Evolutionary conservation across 2,888 invertebrate genomes (phyloP), one percentile per base, ranked within the genome.

Genomic region (Abrostola tripartita): DNA sequence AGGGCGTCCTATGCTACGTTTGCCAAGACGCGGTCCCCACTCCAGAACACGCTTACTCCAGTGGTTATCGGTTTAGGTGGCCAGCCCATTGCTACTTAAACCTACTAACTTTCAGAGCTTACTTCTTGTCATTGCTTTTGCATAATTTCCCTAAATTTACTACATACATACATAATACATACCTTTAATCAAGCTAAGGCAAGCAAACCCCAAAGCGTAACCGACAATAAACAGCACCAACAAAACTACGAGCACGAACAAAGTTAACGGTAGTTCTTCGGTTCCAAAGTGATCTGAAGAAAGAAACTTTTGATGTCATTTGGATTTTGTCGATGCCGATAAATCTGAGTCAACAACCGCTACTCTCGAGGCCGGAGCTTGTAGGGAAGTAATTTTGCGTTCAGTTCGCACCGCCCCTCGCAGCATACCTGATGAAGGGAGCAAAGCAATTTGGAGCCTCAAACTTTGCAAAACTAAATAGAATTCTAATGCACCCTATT

Each of bases 371-470:
- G 76, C 76, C 76, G 52, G 64, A 68, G 56, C 58, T 67, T 64
- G 74, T 69, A 70, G 77, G 80, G 71, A 81, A 82, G 82, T 78
- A 81, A 82, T 85, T 85, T 78, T 59, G 76, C 55, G 76, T 76
- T 76, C 78, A 59, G 72, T 63, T 61, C 74, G 63, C 79, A 72
- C 71, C 57, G 60, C 66, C 68, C 68, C 68, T 76, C 61, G 47
- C 74, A 78, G 87, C 83, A 87, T 88, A 87, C 84, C 79, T 81
- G 84, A 88, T 85, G 83, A 86, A 85, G 81, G 83, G 82, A 71
- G 65, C 74, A 62, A 82, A 85, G 82, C 82, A 85, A 85, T 84
- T 85, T 82, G 61, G 74, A 61, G 67, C 58, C 66, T 52, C 55
- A 61, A 65, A 75, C 70, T 66, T 74, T 70, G 51, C 38, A 70